These are phyloP conservation scores for Callyntrura sp. DNA, from an alignment of 2,888 invertebrate species.

Conservation along the genomic window DNA sequence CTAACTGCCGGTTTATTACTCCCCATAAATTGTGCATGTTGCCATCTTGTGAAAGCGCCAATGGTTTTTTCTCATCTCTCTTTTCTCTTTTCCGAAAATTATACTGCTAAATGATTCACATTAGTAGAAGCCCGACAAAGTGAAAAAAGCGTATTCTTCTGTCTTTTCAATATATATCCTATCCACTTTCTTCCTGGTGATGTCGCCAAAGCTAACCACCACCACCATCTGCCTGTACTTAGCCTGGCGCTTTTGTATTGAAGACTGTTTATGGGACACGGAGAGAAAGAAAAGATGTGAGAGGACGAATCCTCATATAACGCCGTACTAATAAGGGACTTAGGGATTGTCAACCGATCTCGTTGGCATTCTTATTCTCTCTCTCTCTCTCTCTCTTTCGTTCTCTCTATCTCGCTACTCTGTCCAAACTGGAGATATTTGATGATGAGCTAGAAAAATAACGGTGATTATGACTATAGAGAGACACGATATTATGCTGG, in stretches of 20 bases:
- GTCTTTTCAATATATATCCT: neutral
- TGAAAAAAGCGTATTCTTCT: neutral
- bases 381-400: neutral
- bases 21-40: constrained; percentile 40
- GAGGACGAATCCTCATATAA: constrained; percentile 38
- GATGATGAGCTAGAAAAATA: constrained; percentile 47
- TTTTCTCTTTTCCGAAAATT: neutral
- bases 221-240: constrained; percentile 8
- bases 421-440: constrained; percentile 66
- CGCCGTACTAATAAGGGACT: constrained; percentile 60
- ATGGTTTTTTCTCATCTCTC: neutral
- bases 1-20: constrained; percentile 53
- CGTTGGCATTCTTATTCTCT: constrained; percentile 48
- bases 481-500: constrained; percentile 1
- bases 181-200: neutral
- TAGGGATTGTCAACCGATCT: constrained; percentile 61
- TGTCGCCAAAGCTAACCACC: constrained; percentile 1
- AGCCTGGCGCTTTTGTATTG: neutral
- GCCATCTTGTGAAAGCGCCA: constrained; percentile 42
- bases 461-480: constrained; percentile 1
- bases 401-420: neutral
- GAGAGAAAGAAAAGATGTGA: constrained; percentile 1
- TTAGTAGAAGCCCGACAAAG: neutral
- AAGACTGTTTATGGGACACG: constrained; percentile 18
- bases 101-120: no score